phyloP scores from a whole-genome alignment of 2,888 invertebrate species.

The Synergus gifuensis region DNA sequence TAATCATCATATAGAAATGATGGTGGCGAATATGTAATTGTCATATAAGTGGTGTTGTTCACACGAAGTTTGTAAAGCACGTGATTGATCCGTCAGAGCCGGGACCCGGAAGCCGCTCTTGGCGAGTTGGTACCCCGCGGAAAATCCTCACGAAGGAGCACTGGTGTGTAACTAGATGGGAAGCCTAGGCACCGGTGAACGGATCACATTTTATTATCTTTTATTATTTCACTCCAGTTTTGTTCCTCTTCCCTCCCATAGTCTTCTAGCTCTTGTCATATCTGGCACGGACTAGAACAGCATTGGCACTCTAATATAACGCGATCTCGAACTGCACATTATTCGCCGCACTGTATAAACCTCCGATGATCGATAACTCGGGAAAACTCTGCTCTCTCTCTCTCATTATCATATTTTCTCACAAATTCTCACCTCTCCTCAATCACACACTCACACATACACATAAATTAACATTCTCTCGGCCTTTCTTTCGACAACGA shows the following conservation, averaged over 20 bases:
- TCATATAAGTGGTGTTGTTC: background rate
- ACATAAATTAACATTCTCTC: conserved; percentile 12
- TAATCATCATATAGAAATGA: background rate
- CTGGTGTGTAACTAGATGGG: background rate
- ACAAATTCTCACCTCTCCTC: background rate
- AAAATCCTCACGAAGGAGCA: conserved; percentile 13
- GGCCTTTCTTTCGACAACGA: background rate
- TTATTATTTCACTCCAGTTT: background rate
- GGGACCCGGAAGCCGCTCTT: conserved; percentile 15
- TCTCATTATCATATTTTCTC: background rate
- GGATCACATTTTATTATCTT: background rate
- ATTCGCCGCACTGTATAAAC: conserved; percentile 26
- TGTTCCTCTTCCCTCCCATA: conserved; percentile 38
- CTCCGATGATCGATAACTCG: conserved; percentile 32
- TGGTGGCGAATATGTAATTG: background rate
- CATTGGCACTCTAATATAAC: conserved; percentile 24
- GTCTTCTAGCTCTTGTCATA: conserved; percentile 22
- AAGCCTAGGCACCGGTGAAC: too few species aligned
- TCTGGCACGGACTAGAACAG: conserved; percentile 4
- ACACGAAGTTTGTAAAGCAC: background rate
- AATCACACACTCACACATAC: background rate
- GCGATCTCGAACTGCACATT: conserved; percentile 34
- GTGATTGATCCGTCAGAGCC: conserved; percentile 25
- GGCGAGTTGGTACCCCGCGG: conserved; percentile 12
- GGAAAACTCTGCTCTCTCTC: conserved; percentile 34